Conservation (phyloP, 2,888 invertebrate species). For the Chouioia cunea region DNA sequence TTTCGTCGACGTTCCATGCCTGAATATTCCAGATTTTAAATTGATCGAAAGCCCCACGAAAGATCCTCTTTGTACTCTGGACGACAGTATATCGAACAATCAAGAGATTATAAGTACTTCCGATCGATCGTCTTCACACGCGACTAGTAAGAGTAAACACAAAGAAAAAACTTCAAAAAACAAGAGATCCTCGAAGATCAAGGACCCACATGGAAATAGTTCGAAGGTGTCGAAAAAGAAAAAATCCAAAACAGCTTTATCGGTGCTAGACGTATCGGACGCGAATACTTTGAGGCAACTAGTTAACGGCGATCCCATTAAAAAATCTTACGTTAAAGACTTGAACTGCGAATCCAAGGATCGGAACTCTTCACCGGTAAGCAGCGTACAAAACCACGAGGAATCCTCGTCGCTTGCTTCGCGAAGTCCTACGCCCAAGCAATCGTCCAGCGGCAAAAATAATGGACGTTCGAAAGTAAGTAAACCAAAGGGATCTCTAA, state of each 20-base stretch:
- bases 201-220: too few species aligned
- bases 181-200: neutral
- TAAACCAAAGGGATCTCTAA: conserved; percentile 28
- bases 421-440: conserved; percentile 8
- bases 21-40: conserved; percentile 36
- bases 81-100: conserved; percentile 8
- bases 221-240: conserved; percentile 24
- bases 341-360: neutral
- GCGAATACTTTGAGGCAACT: conserved; percentile 29
- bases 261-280: conserved; percentile 43
- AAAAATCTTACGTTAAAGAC: conserved; percentile 20
- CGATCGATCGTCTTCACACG: conserved; percentile 1
- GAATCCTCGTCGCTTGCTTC: neutral
- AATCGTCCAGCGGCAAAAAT: conserved; percentile 20
- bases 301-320: conserved; percentile 30
- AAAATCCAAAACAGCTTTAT: conserved; percentile 14
- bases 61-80: conserved; percentile 29
- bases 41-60: conserved; percentile 11
- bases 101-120: conserved; percentile 10
- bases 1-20: conserved; percentile 32
- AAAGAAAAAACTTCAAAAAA: conserved; percentile 27
- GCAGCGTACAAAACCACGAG: conserved; percentile 2
- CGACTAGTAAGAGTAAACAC: conserved; percentile 17
- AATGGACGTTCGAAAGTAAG: conserved; percentile 19
- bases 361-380: neutral